A percentile compares a stretch with the other conserved stretches of the same genome.
Evolutionary conservation across 1,140 invertebrate species (phyloP).

Genomic region (Micrasema longulum): DNA sequence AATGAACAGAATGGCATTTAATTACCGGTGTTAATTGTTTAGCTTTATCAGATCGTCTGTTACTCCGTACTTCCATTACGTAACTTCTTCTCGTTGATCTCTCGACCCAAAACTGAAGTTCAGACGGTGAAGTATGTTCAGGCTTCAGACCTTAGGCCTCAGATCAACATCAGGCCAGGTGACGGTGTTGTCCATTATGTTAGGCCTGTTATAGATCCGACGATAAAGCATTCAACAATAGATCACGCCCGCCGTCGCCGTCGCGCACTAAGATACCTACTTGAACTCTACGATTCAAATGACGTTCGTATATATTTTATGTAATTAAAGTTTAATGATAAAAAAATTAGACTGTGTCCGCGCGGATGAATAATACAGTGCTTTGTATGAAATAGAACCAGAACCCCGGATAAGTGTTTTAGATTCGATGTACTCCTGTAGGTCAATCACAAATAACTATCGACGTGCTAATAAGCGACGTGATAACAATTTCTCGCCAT

Average conservation of each 20-base stretch:
- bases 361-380: too few relatives aligned
- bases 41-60: neutral
- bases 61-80: neutral
- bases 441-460: too few relatives aligned
- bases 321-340: too few relatives aligned
- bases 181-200: conserved; percentile 43
- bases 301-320: too few relatives aligned
- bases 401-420: too few relatives aligned
- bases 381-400: too few relatives aligned
- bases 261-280: too few relatives aligned
- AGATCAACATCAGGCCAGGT: conserved; percentile 40
- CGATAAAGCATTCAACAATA: conserved; percentile 46
- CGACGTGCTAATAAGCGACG: too few relatives aligned
- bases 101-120: conserved; percentile 35
- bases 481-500: too few relatives aligned
- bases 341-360: too few relatives aligned
- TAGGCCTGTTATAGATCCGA: conserved; percentile 28
- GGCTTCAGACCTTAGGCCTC: neutral
- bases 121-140: conserved; percentile 21
- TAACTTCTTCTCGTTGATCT: conserved; percentile 7
- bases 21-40: conserved; percentile 15
- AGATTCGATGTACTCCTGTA: too few relatives aligned
- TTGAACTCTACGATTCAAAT: too few relatives aligned
- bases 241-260: conserved; percentile 35
- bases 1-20: neutral